Conservation (phyloP, 2,113 vertebrate genomes). For the Corythoichthys haematopterus region DNA sequence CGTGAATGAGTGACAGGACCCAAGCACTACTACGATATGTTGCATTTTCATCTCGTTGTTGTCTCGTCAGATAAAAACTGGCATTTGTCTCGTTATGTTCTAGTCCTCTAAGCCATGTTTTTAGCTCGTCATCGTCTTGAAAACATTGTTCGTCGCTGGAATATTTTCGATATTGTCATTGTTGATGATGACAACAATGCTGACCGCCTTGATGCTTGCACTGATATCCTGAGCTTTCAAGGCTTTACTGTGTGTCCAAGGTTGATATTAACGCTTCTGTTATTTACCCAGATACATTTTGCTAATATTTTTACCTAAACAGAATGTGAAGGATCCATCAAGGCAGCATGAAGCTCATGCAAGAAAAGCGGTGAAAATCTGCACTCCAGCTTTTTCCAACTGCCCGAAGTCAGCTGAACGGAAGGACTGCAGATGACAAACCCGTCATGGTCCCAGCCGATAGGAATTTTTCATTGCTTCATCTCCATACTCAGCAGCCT, state of each 20-base stretch:
- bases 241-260: not conserved
- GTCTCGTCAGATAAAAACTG: too few relatives aligned
- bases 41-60: too few relatives aligned
- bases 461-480: conserved; percentile 41
- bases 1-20: too few relatives aligned
- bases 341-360: conserved; percentile 14
- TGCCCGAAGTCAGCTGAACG: conserved; percentile 19
- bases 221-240: not conserved
- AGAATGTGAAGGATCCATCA: conserved; percentile 58
- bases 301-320: conserved; percentile 7
- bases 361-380: conserved; percentile 4
- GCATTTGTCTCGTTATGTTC: too few relatives aligned
- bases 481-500: conserved; percentile 14
- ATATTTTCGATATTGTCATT: too few relatives aligned
- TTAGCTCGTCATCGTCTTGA: too few relatives aligned
- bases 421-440: conserved; percentile 25
- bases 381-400: conserved; percentile 48
- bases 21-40: too few relatives aligned
- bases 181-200: too few relatives aligned
- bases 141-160: too few relatives aligned
- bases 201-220: too few relatives aligned
- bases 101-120: too few relatives aligned
- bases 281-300: not conserved
- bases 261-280: not conserved
- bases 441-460: conserved; percentile 22